These are phyloP conservation scores for Chaunax sp. DNA, from an alignment of 2,797 vertebrate genomes.

Conservation along the genomic window DNA sequence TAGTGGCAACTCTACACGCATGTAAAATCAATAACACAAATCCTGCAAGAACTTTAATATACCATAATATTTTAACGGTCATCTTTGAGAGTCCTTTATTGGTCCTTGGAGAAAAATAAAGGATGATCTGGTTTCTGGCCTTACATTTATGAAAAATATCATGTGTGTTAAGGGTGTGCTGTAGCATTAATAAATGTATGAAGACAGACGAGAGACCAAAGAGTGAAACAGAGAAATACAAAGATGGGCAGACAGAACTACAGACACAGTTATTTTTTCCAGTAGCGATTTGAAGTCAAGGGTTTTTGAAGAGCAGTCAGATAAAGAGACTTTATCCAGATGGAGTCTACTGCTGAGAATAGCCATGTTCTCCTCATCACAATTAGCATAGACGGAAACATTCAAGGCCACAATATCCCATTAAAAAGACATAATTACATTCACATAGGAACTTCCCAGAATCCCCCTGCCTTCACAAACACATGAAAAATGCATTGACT, in stretches of 20 bases:
- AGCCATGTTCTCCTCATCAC: constrained; percentile 66
- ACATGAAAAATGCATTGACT: constrained; percentile 60
- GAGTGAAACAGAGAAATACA: constrained; percentile 59
- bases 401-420: constrained; percentile 64
- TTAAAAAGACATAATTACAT: constrained; percentile 73
- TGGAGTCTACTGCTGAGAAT: constrained; percentile 60
- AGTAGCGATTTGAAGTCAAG: constrained; percentile 53
- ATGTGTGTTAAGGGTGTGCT: neutral
- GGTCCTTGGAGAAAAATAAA: neutral
- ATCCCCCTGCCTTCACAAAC: constrained; percentile 56
- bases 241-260: constrained; percentile 75
- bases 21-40: too few species aligned
- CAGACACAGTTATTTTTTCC: constrained; percentile 74
- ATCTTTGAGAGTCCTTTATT: too few species aligned
- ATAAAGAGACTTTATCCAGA: constrained; percentile 74
- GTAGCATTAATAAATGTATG: constrained; percentile 3
- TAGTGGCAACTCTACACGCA: too few species aligned
- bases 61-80: too few species aligned
- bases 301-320: constrained; percentile 59
- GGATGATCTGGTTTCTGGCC: neutral
- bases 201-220: constrained; percentile 28
- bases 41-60: too few species aligned
- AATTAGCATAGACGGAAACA: constrained; percentile 65
- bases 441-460: constrained; percentile 74
- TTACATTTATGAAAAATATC: constrained; percentile 3